These are phyloP conservation scores for Willisornis vidua DNA, from an alignment of 2,113 vertebrate genomes.

Conservation along the genomic window DNA sequence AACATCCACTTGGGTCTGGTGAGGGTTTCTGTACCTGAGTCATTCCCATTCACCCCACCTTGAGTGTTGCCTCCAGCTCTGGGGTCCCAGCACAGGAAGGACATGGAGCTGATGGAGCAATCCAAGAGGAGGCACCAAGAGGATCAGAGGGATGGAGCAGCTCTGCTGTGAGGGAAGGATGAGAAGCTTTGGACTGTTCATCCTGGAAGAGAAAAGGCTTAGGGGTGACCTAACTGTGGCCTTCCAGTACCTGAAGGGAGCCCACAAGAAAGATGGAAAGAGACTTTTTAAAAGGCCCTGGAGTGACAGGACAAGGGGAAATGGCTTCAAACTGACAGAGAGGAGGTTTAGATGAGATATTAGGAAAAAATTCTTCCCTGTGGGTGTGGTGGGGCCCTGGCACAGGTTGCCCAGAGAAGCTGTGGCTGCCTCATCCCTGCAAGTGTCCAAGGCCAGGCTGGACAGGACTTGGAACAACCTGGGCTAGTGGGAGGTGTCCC, in stretches of 20 bases:
- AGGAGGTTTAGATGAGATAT: not conserved
- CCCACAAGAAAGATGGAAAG: too few relatives aligned
- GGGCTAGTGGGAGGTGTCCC: not conserved
- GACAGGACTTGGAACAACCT: not conserved
- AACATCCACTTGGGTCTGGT: not conserved
- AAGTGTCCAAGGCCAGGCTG: not conserved
- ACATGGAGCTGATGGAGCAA: rapidly evolving
- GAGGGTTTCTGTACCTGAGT: not conserved
- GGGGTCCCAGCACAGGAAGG: not conserved
- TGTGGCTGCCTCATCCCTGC: not conserved
- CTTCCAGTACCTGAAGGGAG: not conserved
- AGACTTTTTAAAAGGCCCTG: not conserved
- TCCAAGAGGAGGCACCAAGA: not conserved
- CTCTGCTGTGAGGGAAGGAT: not conserved
- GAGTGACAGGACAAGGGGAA: not conserved
- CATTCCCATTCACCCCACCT: not conserved
- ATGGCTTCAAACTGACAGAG: not conserved
- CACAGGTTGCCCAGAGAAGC: rapidly evolving
- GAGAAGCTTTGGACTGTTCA: not conserved
- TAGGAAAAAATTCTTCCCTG: not conserved
- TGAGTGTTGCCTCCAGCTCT: not conserved
- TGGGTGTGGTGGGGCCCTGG: too few relatives aligned
- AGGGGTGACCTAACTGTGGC: not conserved
- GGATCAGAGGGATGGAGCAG: not conserved
- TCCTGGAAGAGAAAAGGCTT: not conserved